Evolutionary conservation across 2,113 vertebrate species (phyloP), one percentile per base, ranked within the genome.

Genomic region (Chinchilla lanigera): DNA sequence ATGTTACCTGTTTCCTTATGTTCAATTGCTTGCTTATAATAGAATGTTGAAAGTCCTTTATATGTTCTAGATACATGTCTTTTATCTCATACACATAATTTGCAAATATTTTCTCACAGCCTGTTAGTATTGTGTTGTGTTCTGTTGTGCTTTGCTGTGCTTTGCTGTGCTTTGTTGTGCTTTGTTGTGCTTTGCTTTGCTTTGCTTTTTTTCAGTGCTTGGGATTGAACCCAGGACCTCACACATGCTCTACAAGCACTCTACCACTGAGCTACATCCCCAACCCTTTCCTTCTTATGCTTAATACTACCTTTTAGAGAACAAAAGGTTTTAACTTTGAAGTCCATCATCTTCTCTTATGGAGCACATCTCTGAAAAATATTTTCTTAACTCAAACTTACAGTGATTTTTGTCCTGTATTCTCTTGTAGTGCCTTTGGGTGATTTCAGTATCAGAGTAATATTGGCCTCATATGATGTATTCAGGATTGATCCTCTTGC

Each of bases 91-190:
- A 28, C 38, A 77, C 1, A 41, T 90, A 4, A 80, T 52, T 84
- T 85, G 3, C 44, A 93, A 90, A 81, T 88, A 91, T 63, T 88
- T 91, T 84, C 60, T 44, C 17, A 83, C 13, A 88, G 65, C 35
- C 87, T 52, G 3, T 41, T 50, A 8, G 33, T 22, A 75, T 44
- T 65, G 28, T 65, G 11, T 33, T 33, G 28, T 65, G 63, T 13
- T 65, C 4, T 65, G 63, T 65, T 65, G 63, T 33, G 30, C 22
- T 61, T 61, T 61, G 60, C 11, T 65, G 35, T 67, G 33, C 14
- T 67, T 17, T 50, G 5, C 47, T 50, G 47, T 5, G 47, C 47
- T 50, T 50, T 61, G 16, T 28, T 9, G 24, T 61, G 24, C 8
- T 69, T 69, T n/a, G 35, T 33, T 65, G 3, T 65, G 67, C 17